phyloP scores from a whole-genome alignment of 2,113 vertebrate genomes.

The Noctilio leporinus region DNA sequence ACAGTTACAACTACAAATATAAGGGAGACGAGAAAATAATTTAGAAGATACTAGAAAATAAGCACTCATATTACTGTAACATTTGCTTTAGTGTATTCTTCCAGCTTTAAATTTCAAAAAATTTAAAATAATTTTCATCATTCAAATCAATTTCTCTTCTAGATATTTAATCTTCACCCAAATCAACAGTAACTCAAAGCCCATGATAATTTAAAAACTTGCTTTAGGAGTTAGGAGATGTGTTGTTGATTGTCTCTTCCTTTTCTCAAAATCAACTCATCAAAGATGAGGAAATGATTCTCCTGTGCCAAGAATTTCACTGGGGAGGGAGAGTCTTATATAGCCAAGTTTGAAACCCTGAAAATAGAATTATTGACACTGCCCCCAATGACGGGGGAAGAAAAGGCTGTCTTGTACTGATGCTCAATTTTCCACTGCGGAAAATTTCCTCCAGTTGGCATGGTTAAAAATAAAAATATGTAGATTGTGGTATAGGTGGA shows the following conservation, averaged over 20 bases:
- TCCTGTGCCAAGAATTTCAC: background rate
- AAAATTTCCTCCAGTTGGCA: background rate
- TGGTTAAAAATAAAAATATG: conserved; percentile 20
- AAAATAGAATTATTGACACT: background rate
- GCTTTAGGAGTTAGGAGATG: background rate
- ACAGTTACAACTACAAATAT: background rate
- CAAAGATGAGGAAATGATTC: background rate
- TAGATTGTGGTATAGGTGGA: background rate
- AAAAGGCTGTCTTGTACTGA: background rate
- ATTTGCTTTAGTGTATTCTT: background rate
- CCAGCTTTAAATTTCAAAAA: background rate
- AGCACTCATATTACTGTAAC: background rate
- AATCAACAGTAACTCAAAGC: background rate
- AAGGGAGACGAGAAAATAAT: background rate
- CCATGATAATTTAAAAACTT: background rate
- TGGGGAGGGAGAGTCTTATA: background rate
- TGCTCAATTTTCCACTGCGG: background rate
- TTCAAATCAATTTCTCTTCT: background rate
- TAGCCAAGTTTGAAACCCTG: background rate
- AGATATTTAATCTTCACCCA: background rate
- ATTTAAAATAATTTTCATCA: background rate
- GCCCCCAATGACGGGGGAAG: background rate
- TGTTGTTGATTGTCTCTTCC: background rate
- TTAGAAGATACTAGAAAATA: background rate
- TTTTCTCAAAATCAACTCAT: conserved; percentile 32